phyloP scores from a whole-genome alignment of 2,113 vertebrate genomes.

The Blennius ocellaris region DNA sequence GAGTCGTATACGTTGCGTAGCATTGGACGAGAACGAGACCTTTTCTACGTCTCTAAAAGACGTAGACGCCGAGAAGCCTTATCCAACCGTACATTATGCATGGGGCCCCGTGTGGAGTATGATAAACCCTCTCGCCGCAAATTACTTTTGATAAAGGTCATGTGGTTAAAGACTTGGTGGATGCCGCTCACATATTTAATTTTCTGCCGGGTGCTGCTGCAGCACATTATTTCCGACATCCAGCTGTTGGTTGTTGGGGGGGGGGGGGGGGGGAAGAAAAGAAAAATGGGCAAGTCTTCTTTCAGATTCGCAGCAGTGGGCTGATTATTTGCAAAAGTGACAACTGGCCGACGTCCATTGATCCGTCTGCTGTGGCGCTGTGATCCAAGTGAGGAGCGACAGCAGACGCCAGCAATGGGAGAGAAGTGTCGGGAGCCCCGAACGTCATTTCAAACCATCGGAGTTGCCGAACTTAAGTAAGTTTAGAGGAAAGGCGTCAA shows the following conservation, averaged over 20 bases:
- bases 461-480: too few relatives aligned
- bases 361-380: too few relatives aligned
- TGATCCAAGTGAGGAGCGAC: too few relatives aligned
- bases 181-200: conserved; percentile 38
- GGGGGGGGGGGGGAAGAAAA: background rate
- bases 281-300: background rate
- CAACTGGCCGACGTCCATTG: too few relatives aligned
- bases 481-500: too few relatives aligned
- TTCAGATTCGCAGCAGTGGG: too few relatives aligned
- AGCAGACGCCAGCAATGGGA: too few relatives aligned
- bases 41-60: conserved; percentile 16
- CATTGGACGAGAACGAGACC: conserved; percentile 2
- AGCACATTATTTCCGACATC: background rate
- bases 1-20: conserved; percentile 4
- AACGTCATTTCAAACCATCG: too few relatives aligned
- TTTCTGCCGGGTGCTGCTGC: conserved; percentile 20
- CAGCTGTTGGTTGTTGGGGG: background rate
- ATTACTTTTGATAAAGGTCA: conserved; percentile 76
- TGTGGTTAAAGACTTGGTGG: conserved; percentile 64
- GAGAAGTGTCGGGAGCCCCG: too few relatives aligned
- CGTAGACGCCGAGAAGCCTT: conserved; percentile 43
- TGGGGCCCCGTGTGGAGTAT: conserved; percentile 40
- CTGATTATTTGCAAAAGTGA: too few relatives aligned
- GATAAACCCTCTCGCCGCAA: conserved; percentile 67
- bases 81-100: conserved; percentile 53